Percentiles rank a stretch among this genome's conserved stretches.
phyloP scores from a whole-genome alignment of 2,113 vertebrate genomes.

The Onychostoma macrolepis region DNA sequence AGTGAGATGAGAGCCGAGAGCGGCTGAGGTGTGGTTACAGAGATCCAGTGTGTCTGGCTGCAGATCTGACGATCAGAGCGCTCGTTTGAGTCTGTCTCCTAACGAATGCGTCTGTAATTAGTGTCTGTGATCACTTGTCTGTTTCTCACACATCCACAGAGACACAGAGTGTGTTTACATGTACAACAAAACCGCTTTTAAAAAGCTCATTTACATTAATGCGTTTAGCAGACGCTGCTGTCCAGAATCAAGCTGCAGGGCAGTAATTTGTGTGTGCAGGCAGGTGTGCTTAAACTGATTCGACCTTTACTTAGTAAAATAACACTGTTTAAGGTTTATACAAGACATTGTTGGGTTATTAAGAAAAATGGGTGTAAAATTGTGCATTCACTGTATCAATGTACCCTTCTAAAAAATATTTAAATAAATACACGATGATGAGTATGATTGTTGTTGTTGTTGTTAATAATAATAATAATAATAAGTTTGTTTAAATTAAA shows the following conservation, averaged over 20 bases:
- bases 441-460: too few species aligned
- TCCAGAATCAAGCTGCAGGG: too few species aligned
- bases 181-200: not conserved
- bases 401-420: too few species aligned
- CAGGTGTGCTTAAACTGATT: too few species aligned
- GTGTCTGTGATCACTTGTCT: constrained; percentile 1
- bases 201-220: not conserved
- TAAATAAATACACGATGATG: too few species aligned
- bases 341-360: not conserved
- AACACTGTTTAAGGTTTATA: not conserved
- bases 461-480: too few species aligned
- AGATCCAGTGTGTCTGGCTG: not conserved
- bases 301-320: not conserved
- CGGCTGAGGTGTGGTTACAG: not conserved
- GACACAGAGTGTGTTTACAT: not conserved
- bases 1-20: not conserved
- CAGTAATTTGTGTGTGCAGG: too few species aligned
- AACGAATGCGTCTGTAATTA: not conserved
- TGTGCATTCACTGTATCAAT: too few species aligned
- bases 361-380: not conserved
- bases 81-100: not conserved
- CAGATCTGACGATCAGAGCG: not conserved
- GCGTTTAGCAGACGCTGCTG: not conserved
- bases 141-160: not conserved
- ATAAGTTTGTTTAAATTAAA: too few species aligned